phyloP scores from a whole-genome alignment of 2,113 vertebrate species.

The Sebastes fasciatus region DNA sequence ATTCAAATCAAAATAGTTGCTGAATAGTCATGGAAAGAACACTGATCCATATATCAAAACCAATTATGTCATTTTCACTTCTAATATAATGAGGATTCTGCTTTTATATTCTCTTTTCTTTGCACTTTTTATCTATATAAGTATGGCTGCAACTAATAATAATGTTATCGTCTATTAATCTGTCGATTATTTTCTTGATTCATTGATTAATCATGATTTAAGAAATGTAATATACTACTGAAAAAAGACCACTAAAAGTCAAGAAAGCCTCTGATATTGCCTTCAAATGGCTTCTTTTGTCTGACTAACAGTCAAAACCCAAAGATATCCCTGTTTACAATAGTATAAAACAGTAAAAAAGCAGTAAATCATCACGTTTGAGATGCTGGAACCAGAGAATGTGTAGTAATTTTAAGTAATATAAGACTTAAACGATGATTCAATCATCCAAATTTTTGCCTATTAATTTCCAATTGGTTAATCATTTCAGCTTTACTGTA shows the following conservation, averaged over 20 bases:
- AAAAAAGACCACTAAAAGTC: not conserved
- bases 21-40: not conserved
- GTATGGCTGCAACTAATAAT: not conserved
- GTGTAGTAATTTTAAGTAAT: not conserved
- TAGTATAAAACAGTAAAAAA: not conserved
- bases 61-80: not conserved
- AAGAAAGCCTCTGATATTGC: not conserved
- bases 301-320: too few relatives aligned
- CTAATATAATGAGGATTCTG: not conserved
- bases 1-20: constrained; percentile 9
- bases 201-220: not conserved
- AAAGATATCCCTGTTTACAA: not conserved
- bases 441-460: not conserved
- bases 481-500: not conserved
- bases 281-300: not conserved
- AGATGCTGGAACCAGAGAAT: not conserved
- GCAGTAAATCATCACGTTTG: not conserved
- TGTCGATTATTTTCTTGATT: not conserved
- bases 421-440: not conserved
- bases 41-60: not conserved
- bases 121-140: not conserved
- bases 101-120: not conserved
- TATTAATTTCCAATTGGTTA: not conserved
- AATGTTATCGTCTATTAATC: not conserved
- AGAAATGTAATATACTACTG: not conserved